Percentiles rank a stretch among this genome's conserved stretches.
Evolutionary conservation across 2,888 invertebrate species (phyloP).

Genomic region (Ornithoptera priamus): DNA sequence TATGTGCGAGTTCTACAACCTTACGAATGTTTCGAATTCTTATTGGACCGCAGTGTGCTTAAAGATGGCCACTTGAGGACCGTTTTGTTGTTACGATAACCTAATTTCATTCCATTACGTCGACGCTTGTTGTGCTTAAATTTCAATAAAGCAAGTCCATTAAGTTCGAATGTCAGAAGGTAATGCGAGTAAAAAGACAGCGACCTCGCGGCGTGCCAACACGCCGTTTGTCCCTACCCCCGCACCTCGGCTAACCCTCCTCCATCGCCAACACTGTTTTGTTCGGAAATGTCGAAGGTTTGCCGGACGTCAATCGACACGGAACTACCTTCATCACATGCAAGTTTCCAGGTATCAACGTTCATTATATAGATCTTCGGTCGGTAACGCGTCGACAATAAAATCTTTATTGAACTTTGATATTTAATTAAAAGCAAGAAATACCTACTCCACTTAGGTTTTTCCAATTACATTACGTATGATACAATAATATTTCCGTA

Average conservation of each 20-base stretch:
- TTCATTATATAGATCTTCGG: conserved; percentile 34
- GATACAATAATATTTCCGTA: conserved; percentile 24
- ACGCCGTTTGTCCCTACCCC: conserved; percentile 42
- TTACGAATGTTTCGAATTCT: conserved; percentile 68
- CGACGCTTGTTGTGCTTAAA: conserved; percentile 68
- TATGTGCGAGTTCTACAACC: conserved; percentile 46
- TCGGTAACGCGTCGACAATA: conserved; percentile 29
- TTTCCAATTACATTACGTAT: conserved; percentile 23
- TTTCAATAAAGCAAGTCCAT: conserved; percentile 74
- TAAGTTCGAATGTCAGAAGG: conserved; percentile 76
- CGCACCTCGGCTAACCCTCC: conserved; percentile 20
- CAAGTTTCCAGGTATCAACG: conserved; percentile 66
- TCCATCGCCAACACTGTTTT: conserved; percentile 39
- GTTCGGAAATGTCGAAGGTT: conserved; percentile 77
- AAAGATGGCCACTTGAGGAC: conserved; percentile 75
- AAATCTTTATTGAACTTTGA: conserved; percentile 28
- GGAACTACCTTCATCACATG: conserved; percentile 73
- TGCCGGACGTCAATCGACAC: conserved; percentile 75
- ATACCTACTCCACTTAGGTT: conserved; percentile 22
- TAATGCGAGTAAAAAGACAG: conserved; percentile 70
- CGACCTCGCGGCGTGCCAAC: conserved; percentile 69
- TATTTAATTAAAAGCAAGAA: conserved; percentile 27
- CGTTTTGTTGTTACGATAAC: conserved; percentile 77
- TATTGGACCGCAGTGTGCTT: conserved; percentile 72
- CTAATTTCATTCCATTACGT: conserved; percentile 74